phyloP scores from a whole-genome alignment of 2,888 invertebrate species.

The Thera britannica region DNA sequence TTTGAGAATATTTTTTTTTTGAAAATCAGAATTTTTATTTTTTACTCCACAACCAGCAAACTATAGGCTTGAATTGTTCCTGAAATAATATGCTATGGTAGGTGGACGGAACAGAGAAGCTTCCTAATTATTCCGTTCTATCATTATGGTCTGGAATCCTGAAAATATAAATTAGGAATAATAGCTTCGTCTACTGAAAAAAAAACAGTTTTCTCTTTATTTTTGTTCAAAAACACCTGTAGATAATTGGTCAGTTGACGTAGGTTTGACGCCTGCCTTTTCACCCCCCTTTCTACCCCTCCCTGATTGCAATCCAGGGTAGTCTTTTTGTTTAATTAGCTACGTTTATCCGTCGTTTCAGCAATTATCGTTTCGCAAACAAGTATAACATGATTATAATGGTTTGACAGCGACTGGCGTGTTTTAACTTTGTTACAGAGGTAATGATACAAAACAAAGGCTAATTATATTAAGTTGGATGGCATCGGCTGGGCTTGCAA shows the following conservation, averaged over 20 bases:
- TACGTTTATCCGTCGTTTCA: conserved; percentile 52
- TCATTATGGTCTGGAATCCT: too few species aligned
- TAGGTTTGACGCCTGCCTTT: conserved; percentile 62
- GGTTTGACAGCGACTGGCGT: conserved; percentile 39
- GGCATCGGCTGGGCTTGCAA: conserved; percentile 9
- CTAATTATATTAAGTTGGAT: conserved; percentile 25
- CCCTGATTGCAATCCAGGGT: conserved; percentile 57
- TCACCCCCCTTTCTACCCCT: conserved; percentile 41
- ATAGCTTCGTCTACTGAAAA: too few species aligned
- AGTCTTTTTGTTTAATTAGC: conserved; percentile 74
- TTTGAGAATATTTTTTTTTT: too few species aligned
- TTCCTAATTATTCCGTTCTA: too few species aligned
- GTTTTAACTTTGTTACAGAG: conserved; percentile 31
- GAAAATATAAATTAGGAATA: too few species aligned
- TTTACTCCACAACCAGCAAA: too few species aligned
- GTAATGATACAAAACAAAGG: conserved; percentile 35
- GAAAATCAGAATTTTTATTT: too few species aligned
- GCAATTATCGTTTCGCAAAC: conserved; percentile 43
- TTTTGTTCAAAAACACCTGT: conserved; percentile 33
- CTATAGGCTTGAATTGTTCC: too few species aligned
- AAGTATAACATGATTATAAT: conserved; percentile 45
- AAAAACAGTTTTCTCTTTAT: conserved; percentile 3
- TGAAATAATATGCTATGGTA: too few species aligned
- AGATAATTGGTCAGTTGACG: conserved; percentile 72
- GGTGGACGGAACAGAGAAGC: too few species aligned